These are phyloP conservation scores for Enteromius radiatus DNA, from an alignment of 2,797 vertebrate species.

Conservation along the genomic window DNA sequence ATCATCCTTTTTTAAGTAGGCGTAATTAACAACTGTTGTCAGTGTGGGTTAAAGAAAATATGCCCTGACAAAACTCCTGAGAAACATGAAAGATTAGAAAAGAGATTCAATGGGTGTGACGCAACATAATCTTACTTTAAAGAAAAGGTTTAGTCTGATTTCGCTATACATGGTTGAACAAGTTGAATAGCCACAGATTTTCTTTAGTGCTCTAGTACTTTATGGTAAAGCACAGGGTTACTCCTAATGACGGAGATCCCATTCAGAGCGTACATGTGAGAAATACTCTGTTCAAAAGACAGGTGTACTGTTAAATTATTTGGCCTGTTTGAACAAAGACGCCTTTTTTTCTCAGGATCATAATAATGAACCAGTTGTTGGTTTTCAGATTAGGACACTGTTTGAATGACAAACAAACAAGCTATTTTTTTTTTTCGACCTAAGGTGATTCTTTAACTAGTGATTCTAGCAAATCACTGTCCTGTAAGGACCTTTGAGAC, in stretches of 20 bases:
- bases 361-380: too few species aligned
- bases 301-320: constrained; percentile 48
- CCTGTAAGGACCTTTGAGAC: neutral
- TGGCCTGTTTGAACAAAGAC: constrained; percentile 29
- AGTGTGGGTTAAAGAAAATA: neutral
- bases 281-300: constrained; percentile 42
- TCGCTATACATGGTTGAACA: constrained; percentile 51
- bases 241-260: constrained; percentile 43
- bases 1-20: neutral
- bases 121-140: constrained; percentile 15
- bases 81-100: constrained; percentile 14
- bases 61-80: neutral
- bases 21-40: neutral
- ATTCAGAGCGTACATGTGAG: constrained; percentile 48
- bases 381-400: neutral
- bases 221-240: constrained; percentile 55
- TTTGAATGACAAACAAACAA: neutral
- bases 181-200: constrained; percentile 39
- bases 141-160: constrained; percentile 11
- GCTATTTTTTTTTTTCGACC: neutral
- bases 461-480: neutral
- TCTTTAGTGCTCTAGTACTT: constrained; percentile 41
- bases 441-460: neutral
- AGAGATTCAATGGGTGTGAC: constrained; percentile 12
- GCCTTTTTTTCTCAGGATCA: neutral